Percentiles rank a stretch among this genome's conserved stretches.
These are phyloP conservation scores for Typhlomys cinereus DNA, from an alignment of 2,113 vertebrate species.

Conservation along the genomic window DNA sequence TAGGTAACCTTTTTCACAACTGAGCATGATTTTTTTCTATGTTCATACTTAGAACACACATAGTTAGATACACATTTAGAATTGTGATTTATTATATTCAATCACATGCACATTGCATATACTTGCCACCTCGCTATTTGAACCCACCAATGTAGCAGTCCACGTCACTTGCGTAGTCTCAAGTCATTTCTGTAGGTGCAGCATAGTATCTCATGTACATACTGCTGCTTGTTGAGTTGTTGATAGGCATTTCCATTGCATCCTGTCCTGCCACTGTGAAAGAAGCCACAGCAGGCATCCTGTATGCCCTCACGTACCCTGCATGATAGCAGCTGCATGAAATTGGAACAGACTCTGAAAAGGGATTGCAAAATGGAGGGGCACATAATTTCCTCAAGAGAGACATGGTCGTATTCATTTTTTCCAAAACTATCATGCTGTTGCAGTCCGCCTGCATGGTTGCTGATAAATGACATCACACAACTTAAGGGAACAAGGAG, in stretches of 20 bases:
- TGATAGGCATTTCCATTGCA: not conserved
- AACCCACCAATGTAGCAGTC: not conserved
- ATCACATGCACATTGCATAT: not conserved
- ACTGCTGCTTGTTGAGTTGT: too few relatives aligned
- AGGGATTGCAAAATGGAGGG: not conserved
- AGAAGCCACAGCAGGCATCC: not conserved
- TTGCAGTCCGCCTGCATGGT: too few relatives aligned
- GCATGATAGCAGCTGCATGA: not conserved
- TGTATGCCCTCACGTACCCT: too few relatives aligned
- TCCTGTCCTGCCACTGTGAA: not conserved
- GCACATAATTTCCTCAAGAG: not conserved
- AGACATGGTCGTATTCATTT: too few relatives aligned
- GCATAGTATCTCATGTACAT: not conserved
- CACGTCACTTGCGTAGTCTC: not conserved
- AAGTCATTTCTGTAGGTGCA: not conserved
- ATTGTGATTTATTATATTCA: not conserved
- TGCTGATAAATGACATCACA: too few relatives aligned
- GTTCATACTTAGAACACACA: not conserved
- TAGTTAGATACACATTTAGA: not conserved
- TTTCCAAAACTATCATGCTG: not conserved
- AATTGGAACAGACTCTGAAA: not conserved
- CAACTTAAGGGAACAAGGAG: too few relatives aligned
- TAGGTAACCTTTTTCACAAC: not conserved
- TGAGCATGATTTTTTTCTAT: not conserved
- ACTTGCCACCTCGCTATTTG: not conserved